Evolutionary conservation across 2,888 invertebrate genomes (phyloP), one percentile per base, ranked within the genome.

Genomic region (Coleophora deauratella): DNA sequence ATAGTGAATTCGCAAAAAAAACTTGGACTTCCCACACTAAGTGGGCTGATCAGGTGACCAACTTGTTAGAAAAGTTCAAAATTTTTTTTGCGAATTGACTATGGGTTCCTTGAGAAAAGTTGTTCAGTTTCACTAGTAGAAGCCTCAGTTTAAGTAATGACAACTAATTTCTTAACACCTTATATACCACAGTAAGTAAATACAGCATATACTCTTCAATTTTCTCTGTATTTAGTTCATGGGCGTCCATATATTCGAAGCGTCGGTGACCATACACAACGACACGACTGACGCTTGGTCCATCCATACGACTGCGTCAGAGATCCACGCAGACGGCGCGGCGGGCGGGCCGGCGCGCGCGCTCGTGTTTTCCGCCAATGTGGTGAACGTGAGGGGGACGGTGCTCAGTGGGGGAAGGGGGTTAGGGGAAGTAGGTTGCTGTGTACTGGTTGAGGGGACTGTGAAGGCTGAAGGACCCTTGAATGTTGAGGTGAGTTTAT

Each of bases 171-270:
- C n/a, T n/a, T n/a, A n/a, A n/a, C n/a, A n/a, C n/a, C n/a, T n/a
- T n/a, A n/a, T n/a, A n/a, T n/a, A n/a, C n/a, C n/a, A n/a, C n/a
- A n/a, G n/a, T n/a, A n/a, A n/a, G n/a, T n/a, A n/a, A n/a, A n/a
- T n/a, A n/a, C n/a, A n/a, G 3, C 21, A 21, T 21, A 21, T 4
- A 21, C 21, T 3, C 6, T 21, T 21, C n/a, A n/a, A 10, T 11
- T 33, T 32, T 21, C 42, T 44, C 35, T 30, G 14, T 35, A 47
- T 68, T 33, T 70, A 95, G 93, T 95, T 95, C 68, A 93, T 95
- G 91, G 94, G 94, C 9, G 89, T 95, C 13, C 93, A 94, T 63
- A 88, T 95, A 41, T 91, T 92, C 62, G 92, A 94, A 80, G 93
- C 66, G 65, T 90, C 66, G 80, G 88, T 77, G 1, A 74, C 57